Percentiles rank a stretch among this genome's conserved stretches.
phyloP scores from a whole-genome alignment of 2,113 vertebrate genomes.

The Leucopsar rothschildi region DNA sequence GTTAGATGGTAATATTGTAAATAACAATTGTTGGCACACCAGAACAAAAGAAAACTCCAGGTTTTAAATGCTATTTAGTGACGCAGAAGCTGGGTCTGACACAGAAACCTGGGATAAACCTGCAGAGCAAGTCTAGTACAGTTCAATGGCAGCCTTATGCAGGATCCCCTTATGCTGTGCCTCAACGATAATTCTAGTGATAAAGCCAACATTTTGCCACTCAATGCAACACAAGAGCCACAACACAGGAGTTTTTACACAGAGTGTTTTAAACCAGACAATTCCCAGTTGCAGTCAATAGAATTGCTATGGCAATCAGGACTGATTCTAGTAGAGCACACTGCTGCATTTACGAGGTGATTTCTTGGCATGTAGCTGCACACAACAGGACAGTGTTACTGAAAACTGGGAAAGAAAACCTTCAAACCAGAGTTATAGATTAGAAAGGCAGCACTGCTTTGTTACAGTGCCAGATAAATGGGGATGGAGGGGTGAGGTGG shows the following conservation, averaged over 20 bases:
- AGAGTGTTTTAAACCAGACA: not conserved
- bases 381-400: not conserved
- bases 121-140: not conserved
- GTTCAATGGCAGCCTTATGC: not conserved
- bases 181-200: not conserved
- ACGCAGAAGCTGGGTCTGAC: not conserved
- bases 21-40: not conserved
- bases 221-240: not conserved
- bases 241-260: rapidly evolving
- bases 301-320: no score
- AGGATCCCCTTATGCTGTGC: not conserved
- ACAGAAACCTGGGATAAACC: not conserved
- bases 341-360: rapidly evolving
- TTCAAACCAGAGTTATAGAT: not conserved
- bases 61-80: not conserved
- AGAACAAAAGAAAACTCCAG: not conserved
- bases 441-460: not conserved
- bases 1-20: not conserved
- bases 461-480: not conserved
- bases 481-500: no score
- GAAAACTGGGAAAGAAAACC: not conserved
- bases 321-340: rapidly evolving
- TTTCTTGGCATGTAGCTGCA: rapidly evolving
- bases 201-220: not conserved
- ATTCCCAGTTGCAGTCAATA: not conserved